phyloP scores from a whole-genome alignment of 2,888 invertebrate genomes.

The Drosophila mettleri region DNA sequence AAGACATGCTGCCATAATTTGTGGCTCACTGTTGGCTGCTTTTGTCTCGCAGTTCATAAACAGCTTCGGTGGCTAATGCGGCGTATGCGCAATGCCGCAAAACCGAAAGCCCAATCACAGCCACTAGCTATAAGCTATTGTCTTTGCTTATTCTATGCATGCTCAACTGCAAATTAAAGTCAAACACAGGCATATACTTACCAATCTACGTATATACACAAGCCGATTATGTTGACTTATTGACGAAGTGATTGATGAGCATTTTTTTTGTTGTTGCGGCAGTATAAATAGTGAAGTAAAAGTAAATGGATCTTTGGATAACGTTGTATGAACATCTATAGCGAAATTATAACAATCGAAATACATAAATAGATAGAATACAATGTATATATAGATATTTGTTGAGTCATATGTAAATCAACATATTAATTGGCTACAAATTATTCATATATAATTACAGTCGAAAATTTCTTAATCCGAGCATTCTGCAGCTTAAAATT shows the following conservation, averaged over 20 bases:
- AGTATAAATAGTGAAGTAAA: too few species aligned
- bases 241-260: slow-evolving; percentile 5
- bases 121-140: slow-evolving; percentile 30
- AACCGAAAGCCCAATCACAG: not conserved
- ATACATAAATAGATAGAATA: too few species aligned
- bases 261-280: not conserved
- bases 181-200: not conserved
- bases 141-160: slow-evolving; percentile 20
- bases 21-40: slow-evolving; percentile 39
- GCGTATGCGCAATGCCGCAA: slow-evolving; percentile 59
- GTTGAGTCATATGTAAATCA: too few species aligned
- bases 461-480: too few species aligned
- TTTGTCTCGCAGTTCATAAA: slow-evolving; percentile 46
- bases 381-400: not conserved
- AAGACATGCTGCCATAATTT: slow-evolving; percentile 63
- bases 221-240: slow-evolving; percentile 5
- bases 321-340: not conserved
- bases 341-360: too few species aligned
- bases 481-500: too few species aligned
- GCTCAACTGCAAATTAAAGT: slow-evolving; percentile 30
- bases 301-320: not conserved
- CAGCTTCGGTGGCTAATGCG: slow-evolving; percentile 54
- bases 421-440: too few species aligned
- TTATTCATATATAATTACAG: too few species aligned
- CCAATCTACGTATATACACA: not conserved